Base-by-base conservation (phyloP, 2,797 vertebrate genomes). In the Tenualosa ilisha region DNA sequence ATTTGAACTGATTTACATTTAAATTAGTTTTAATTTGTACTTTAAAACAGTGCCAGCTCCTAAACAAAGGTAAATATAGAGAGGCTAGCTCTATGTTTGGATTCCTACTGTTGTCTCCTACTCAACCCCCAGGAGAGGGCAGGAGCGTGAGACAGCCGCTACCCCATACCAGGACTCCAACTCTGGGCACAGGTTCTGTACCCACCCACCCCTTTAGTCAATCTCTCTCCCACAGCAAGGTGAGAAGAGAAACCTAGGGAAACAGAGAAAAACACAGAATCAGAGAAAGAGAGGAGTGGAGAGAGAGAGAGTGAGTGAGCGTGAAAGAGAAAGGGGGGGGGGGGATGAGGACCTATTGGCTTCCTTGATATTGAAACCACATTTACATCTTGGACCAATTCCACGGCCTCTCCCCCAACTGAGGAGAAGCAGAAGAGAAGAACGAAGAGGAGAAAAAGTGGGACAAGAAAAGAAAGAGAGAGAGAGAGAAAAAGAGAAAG, bases 361-460 rank as follows among this genome's bases (percentile, higher is more conserved):
- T 84, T 87, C 87, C 86, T 75, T 89, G 85, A 87, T 86, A 89
- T 51, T 88, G 61, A 91, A 88, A 89, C 86, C 85, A 89, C 84
- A 89, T 87, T 85, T 79, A 83, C 51, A 1, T 87, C 86, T 81
- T 90, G 84, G 86, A 88, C 83, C 75, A 63, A 81, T 87, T 88
- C 87, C 88, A 82, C 26, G 49, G 85, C 37, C 51, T 75, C 13
- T 75, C 68, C 68, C 68, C 56, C 56, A 22, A 22, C 56, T 75
- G 40, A 75, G 17, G 68, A 75, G 40, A 75, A 75, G 68, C 68
- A 75, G 68, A 56, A 85, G 87, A 85, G 63, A 17, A 20, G 82
- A 53, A 83, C 53, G 83, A 83, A 82, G 82, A 83, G 72, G 65
- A 90, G 83, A 72, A 61, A 40, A 20, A 68, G 63, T 68, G 63